Conservation (phyloP, 2,888 invertebrate species). For the Tridacna crocea region DNA sequence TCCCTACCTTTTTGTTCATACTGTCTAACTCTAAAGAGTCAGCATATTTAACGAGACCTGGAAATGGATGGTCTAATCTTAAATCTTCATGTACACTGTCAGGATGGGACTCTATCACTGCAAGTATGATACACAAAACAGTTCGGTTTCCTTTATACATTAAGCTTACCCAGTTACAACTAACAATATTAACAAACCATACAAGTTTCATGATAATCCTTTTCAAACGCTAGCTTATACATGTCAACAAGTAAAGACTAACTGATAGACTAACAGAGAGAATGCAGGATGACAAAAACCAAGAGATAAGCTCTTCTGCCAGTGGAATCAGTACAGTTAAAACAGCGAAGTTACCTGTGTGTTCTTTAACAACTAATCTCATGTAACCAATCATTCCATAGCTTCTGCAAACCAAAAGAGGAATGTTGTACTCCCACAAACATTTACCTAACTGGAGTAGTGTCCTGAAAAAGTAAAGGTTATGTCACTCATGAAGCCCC, state of each 20-base stretch:
- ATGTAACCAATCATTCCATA: slow-evolving; percentile 97
- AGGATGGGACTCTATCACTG: slow-evolving; percentile 96
- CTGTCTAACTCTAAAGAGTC: slow-evolving; percentile 89
- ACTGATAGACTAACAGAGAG: not conserved
- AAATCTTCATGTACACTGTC: slow-evolving; percentile 95
- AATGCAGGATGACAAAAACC: not conserved
- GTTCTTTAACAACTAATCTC: slow-evolving; percentile 90
- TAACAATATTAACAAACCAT: no score
- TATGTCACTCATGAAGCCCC: no score
- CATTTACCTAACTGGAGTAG: slow-evolving; percentile 90
- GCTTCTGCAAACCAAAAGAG: slow-evolving; percentile 93
- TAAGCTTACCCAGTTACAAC: no score
- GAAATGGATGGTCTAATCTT: slow-evolving; percentile 94
- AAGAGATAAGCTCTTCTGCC: not conserved
- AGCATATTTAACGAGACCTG: slow-evolving; percentile 90
- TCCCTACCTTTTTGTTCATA: slow-evolving; percentile 88
- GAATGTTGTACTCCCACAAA: slow-evolving; percentile 93
- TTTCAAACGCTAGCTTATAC: no score
- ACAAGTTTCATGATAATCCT: no score
- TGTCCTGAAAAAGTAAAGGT: slow-evolving; percentile 85
- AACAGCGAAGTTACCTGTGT: slow-evolving; percentile 78
- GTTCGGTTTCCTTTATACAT: no score
- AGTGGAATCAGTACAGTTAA: not conserved
- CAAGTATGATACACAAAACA: not conserved
- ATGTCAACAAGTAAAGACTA: no score